phyloP scores from a whole-genome alignment of 1,140 invertebrate species.

The Ostrea denselamellosa region DNA sequence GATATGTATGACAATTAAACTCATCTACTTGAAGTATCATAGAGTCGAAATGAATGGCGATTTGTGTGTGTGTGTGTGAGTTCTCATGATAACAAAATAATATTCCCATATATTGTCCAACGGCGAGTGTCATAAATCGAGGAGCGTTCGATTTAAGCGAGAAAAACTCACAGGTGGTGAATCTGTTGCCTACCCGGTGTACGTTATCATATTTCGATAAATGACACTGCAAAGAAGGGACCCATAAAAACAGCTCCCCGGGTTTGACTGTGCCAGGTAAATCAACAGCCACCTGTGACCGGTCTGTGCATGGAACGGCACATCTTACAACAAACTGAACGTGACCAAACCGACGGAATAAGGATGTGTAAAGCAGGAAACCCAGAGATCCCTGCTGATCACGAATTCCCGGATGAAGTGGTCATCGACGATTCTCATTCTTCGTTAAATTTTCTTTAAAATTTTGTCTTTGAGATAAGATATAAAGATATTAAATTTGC shows the following conservation, averaged over 20 bases:
- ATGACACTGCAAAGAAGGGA: conserved; percentile 25
- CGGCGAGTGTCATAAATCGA: conserved; percentile 6
- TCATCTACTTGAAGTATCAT: not conserved
- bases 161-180: conserved; percentile 1
- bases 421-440: not conserved
- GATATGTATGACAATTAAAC: not conserved
- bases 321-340: not conserved
- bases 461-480: not conserved
- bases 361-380: conserved; percentile 27
- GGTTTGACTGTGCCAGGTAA: not conserved
- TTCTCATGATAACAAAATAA: conserved; percentile 22
- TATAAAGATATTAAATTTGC: not conserved
- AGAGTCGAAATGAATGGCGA: not conserved
- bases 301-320: not conserved
- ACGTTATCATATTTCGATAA: conserved; percentile 26
- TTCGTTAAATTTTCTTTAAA: not conserved
- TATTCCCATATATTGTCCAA: not conserved
- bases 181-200: not conserved
- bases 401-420: not conserved
- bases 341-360: conserved; percentile 1
- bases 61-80: not conserved
- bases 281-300: conserved; percentile 12
- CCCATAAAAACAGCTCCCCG: not conserved
- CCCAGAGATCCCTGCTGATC: not conserved
- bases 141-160: conserved; percentile 10